phyloP scores from a whole-genome alignment of 2,113 vertebrate species.

The Dendrocopos noguchii region DNA sequence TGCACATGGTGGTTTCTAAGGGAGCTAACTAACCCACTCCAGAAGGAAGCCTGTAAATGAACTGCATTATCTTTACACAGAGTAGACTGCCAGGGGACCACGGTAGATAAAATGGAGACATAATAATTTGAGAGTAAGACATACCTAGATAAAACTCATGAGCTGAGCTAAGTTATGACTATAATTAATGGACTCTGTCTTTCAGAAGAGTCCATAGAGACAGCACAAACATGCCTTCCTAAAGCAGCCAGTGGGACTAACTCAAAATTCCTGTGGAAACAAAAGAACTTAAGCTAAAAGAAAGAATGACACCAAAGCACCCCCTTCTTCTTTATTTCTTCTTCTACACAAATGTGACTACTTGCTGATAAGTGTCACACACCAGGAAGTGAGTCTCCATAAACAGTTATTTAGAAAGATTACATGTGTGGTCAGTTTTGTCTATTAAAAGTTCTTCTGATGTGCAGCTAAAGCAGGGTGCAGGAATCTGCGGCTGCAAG shows the following conservation, averaged over 20 bases:
- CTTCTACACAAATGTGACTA: background rate
- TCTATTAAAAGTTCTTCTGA: background rate
- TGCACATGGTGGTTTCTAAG: background rate
- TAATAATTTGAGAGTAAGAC: background rate
- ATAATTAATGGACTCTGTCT: background rate
- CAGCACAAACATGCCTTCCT: background rate
- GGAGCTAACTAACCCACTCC: background rate
- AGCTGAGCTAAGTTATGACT: background rate
- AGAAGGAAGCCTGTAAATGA: background rate
- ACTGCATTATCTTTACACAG: background rate
- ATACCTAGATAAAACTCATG: background rate
- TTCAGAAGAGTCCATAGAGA: background rate
- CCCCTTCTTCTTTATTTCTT: background rate
- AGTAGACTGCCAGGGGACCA: background rate
- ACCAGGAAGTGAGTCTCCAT: background rate
- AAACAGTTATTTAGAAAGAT: background rate
- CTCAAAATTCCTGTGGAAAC: background rate
- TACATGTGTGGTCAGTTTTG: background rate
- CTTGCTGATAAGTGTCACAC: background rate
- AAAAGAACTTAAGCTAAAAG: background rate
- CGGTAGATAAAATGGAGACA: rapidly evolving
- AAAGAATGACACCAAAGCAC: background rate
- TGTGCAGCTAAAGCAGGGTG: background rate
- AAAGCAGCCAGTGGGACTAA: background rate
- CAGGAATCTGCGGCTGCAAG: background rate